Evolutionary conservation across 2,888 invertebrate genomes (phyloP).

Genomic region (Drosophila planitibia): DNA sequence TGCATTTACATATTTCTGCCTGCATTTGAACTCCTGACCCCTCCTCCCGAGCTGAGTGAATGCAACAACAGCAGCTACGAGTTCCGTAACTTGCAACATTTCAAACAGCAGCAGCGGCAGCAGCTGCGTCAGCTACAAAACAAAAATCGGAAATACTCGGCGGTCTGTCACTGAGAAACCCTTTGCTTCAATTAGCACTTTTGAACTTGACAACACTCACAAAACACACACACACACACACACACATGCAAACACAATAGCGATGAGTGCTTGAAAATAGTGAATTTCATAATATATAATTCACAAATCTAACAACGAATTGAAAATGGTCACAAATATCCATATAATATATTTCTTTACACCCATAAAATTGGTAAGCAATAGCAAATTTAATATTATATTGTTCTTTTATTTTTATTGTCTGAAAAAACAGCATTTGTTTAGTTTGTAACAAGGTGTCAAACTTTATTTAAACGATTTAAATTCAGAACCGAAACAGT

Average conservation of each 20-base stretch:
- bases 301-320: neutral
- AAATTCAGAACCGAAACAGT: neutral
- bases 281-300: neutral
- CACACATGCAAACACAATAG: slow-evolving; percentile 3
- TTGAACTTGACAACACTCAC: slow-evolving; percentile 66
- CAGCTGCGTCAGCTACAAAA: slow-evolving; percentile 28
- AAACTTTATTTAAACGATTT: neutral
- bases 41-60: slow-evolving; percentile 24
- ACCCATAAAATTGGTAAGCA: neutral
- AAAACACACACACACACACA: slow-evolving; percentile 8
- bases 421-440: neutral
- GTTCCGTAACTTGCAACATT: slow-evolving; percentile 21
- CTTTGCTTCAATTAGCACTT: slow-evolving; percentile 79
- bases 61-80: slow-evolving; percentile 28
- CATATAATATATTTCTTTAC: neutral
- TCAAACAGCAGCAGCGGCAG: slow-evolving; percentile 10
- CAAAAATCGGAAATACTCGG: slow-evolving; percentile 64
- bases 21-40: slow-evolving; percentile 74
- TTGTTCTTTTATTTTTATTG: neutral
- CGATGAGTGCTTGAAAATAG: neutral
- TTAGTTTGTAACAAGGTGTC: neutral
- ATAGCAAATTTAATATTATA: neutral
- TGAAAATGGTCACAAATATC: neutral
- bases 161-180: slow-evolving; percentile 52
- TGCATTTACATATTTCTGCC: slow-evolving; percentile 77